A percentile compares a stretch with the other conserved stretches of the same genome.
These are phyloP conservation scores for Polylopha cassiicola DNA, from an alignment of 2,888 invertebrate genomes.

Conservation along the genomic window DNA sequence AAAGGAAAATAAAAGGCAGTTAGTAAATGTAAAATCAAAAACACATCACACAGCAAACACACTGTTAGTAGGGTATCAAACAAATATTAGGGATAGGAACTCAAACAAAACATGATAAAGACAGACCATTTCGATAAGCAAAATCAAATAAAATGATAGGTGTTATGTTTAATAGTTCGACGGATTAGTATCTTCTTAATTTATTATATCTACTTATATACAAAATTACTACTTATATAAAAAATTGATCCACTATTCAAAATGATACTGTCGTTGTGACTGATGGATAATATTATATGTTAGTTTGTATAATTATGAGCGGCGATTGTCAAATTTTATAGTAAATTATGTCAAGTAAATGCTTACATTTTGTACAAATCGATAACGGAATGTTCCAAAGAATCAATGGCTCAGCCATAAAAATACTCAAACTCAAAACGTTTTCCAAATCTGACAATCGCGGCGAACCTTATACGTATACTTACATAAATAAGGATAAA, in stretches of 20 bases:
- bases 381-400: no score
- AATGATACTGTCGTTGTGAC: conserved; percentile 37
- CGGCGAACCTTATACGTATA: conserved; percentile 54
- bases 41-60: conserved; percentile 47
- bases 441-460: conserved; percentile 54
- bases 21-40: conserved; percentile 53
- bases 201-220: not conserved
- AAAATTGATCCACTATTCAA: conserved; percentile 10
- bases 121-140: conserved; percentile 30
- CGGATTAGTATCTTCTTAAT: no score
- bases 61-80: conserved; percentile 48
- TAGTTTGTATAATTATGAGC: conserved; percentile 35
- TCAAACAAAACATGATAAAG: conserved; percentile 31
- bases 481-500: conserved; percentile 63
- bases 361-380: conserved; percentile 55
- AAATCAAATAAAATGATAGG: conserved; percentile 25
- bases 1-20: conserved; percentile 47
- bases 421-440: conserved; percentile 1
- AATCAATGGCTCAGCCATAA: no score
- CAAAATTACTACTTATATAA: conserved; percentile 1
- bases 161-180: no score
- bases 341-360: conserved; percentile 37
- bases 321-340: conserved; percentile 56
- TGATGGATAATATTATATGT: conserved; percentile 35
- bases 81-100: conserved; percentile 26